A percentile compares a stretch with the other conserved stretches of the same genome.
Conservation (phyloP, 23 tunicate species). For the Ascidia mentula region DNA sequence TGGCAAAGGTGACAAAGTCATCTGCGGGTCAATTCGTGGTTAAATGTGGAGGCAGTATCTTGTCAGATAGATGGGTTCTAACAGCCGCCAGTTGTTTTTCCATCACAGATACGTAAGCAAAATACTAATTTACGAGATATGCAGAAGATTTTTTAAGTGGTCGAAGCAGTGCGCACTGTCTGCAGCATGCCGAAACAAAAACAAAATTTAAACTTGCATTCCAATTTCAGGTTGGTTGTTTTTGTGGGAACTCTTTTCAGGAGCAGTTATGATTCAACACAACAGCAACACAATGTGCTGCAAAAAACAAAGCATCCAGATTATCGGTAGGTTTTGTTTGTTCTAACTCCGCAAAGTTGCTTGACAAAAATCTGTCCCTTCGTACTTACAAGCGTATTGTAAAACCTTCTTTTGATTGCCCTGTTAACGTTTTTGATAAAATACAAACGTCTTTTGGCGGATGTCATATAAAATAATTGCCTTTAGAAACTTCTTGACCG, state of each 20-base stretch:
- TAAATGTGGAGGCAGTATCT: background rate
- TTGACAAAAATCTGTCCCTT: background rate
- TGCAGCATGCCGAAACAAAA: background rate
- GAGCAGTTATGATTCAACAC: background rate
- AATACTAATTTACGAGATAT: too few species aligned
- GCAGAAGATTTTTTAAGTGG: too few species aligned
- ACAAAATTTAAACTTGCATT: background rate
- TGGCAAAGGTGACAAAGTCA: background rate
- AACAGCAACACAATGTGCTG: background rate
- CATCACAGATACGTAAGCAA: background rate
- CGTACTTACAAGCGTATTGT: background rate
- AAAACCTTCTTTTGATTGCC: too few species aligned
- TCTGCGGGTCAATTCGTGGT: background rate
- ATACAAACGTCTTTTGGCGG: too few species aligned
- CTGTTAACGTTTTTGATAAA: too few species aligned
- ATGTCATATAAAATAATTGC: too few species aligned
- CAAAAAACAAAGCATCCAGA: background rate
- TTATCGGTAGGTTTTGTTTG: background rate
- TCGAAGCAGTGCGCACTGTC: too few species aligned
- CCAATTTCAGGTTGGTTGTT: background rate
- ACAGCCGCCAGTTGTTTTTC: background rate
- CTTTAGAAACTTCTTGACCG: background rate
- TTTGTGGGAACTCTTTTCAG: background rate
- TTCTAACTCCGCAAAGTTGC: background rate
- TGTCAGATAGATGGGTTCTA: background rate